Evolutionary conservation across 2,888 invertebrate genomes (phyloP), one percentile per base, ranked within the genome.

Genomic region (Hypselothyrea guttata): DNA sequence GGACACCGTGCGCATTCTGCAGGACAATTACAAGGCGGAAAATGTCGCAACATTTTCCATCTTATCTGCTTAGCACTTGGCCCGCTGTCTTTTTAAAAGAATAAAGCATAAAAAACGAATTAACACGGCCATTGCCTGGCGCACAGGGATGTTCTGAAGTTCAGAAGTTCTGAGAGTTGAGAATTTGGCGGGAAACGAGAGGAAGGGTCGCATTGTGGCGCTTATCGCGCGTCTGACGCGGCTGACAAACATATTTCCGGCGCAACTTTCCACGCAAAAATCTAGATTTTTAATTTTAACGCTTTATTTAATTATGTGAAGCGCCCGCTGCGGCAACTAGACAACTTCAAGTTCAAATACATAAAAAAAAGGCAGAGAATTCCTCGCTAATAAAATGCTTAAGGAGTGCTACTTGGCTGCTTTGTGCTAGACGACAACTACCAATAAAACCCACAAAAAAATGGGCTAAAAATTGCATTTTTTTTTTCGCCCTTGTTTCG

Each of bases 231-330:
- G 38, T 47, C 2, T 18, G 44, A 4, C 9, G 13, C 0, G 7
- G 9, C 64, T 71, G 75, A 66, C 71, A 59, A 79, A 67, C 84
- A 77, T 77, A 77, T 82, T 75, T 72, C 62, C 68, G 60, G 16
- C 41, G 56, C 42, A 31, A 22, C 22, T 22, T 22, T 22, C 22
- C 22, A 22, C 22, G 22, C 22, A 5, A 22, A 55, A 84, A 78
- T 75, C 84, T 77, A 77, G 68, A 78, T 75, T 83, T 86, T 85
- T 86, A 85, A 85, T 85, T 85, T 86, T 82, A 86, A 85, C 85
- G 86, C 84, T 85, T 85, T 86, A 85, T 85, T 86, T 85, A 85
- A 85, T 85, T 85, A 85, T 85, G 82, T 86, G 72, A 74, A 73
- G 71, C 66, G 66, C 69, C 71, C 54, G 75, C 59, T 56, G 71